A percentile compares a stretch with the other conserved stretches of the same genome.
phyloP scores from a whole-genome alignment of 2,888 invertebrate genomes.

The Pseudeuparius sepicola region DNA sequence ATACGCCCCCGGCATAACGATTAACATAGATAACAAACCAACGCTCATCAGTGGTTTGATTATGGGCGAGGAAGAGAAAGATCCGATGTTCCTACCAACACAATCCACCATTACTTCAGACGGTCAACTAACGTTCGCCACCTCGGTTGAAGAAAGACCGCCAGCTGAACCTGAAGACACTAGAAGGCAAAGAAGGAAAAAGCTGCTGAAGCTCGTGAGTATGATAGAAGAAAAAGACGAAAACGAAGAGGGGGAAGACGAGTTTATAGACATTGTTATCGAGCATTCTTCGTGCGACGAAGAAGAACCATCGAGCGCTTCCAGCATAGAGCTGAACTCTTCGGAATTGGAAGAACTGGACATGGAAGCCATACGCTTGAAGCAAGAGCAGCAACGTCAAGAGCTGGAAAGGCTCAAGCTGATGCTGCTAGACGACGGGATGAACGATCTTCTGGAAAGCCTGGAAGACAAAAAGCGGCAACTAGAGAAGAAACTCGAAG shows the following conservation, averaged over 20 bases:
- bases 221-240: constrained; percentile 20
- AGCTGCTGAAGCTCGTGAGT: constrained; percentile 18
- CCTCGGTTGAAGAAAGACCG: constrained; percentile 34
- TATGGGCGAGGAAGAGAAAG: constrained; percentile 48
- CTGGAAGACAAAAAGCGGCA: constrained; percentile 36
- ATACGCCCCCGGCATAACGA: constrained; percentile 65
- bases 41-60: constrained; percentile 65
- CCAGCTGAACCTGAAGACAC: constrained; percentile 30
- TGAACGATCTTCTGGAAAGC: constrained; percentile 35
- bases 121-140: constrained; percentile 37
- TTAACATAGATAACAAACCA: constrained; percentile 57
- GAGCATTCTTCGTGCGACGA: constrained; percentile 14
- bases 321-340: constrained; percentile 29
- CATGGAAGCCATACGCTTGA: constrained; percentile 28
- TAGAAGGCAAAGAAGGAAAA: constrained; percentile 26
- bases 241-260: constrained; percentile 18
- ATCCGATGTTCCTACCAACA: constrained; percentile 59
- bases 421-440: constrained; percentile 34
- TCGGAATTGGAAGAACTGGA: constrained; percentile 31
- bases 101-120: constrained; percentile 51
- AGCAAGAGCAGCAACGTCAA: constrained; percentile 30
- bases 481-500: constrained; percentile 35
- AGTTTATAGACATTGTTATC: constrained; percentile 20
- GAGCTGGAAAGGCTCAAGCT: constrained; percentile 31
- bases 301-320: constrained; percentile 18